Base-by-base conservation (phyloP, 2,888 invertebrate species). In the Nowickia ferox region DNA sequence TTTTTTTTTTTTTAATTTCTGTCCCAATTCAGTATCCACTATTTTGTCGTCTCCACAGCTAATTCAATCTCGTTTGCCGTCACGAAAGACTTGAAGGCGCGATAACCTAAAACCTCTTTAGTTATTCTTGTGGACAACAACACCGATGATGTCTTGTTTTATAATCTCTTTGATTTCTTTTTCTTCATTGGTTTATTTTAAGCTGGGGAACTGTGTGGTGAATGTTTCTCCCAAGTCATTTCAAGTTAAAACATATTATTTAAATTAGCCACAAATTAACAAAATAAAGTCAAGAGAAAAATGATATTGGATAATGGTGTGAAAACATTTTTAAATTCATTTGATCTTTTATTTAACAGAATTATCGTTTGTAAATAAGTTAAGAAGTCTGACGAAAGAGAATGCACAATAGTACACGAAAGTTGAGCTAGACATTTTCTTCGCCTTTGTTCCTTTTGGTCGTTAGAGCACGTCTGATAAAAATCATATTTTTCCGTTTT, bases 71-170 rank as follows among this genome's bases (percentile, higher is more conserved):
- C 77, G 83, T 86, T 80, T 83, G 83, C 76, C 84, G 84, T 86
- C 87, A 86, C 61, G 61, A 69, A 86, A 80, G 80, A 87, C 87
- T 80, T 83, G 77, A 80, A 82, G 84, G 82, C 80, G 77, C 84
- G 86, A 87, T 87, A 87, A 87, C 84, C 87, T 86, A 84, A 84
- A 86, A 84, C 79, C 82, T 86, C 76, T 83, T 83, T 76, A 76
- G 71, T 79, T 83, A 74, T 86, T 86, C 79, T 83, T 84, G 71
- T 65, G 80, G 66, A 79, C 69, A 53, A 75, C 51, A 65, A 68
- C 59, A 80, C 13, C 17, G 59, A 79, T 80, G 87, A 68, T 84
- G 74, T 68, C 71, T 81, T 81, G 61, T 69, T 68, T 68, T 57
- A 68, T 84, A 30, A 63, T 69, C 15, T 68, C 68, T 57, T 15